Percentiles rank a stretch among this genome's conserved stretches.
phyloP scores from a whole-genome alignment of 2,888 invertebrate species.

The Malacosoma neustria region DNA sequence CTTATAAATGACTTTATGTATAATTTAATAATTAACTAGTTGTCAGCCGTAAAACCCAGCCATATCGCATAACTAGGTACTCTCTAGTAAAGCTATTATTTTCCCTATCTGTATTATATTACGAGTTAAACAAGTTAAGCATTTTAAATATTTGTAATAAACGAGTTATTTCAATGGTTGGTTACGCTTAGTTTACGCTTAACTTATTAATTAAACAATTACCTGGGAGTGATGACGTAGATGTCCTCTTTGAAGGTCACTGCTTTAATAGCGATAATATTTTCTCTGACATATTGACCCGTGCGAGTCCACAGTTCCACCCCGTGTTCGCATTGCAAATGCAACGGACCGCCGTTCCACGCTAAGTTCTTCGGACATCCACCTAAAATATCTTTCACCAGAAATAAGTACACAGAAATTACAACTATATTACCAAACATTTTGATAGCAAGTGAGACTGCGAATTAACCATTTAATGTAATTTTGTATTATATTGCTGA shows the following conservation, averaged over 20 bases:
- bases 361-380: conserved; percentile 41
- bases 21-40: too few relatives aligned
- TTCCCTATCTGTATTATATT: too few relatives aligned
- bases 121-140: too few relatives aligned
- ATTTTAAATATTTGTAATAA: too few relatives aligned
- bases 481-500: not conserved
- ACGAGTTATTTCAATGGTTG: too few relatives aligned
- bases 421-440: not conserved
- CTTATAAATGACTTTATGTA: too few relatives aligned
- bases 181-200: too few relatives aligned
- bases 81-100: too few relatives aligned
- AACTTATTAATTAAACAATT: too few relatives aligned
- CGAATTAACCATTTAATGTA: not conserved
- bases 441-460: not conserved
- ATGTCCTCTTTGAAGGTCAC: conserved; percentile 72
- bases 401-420: not conserved
- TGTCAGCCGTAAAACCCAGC: too few relatives aligned
- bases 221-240: conserved; percentile 76
- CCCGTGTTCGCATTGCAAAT: conserved; percentile 60
- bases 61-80: too few relatives aligned
- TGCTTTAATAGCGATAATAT: conserved; percentile 76
- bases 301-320: conserved; percentile 63
- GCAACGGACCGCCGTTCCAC: conserved; percentile 57
- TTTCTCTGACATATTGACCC: conserved; percentile 71
- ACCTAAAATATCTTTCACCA: conserved; percentile 7